Evolutionary conservation across 2,113 vertebrate genomes (phyloP), one percentile per base, ranked within the genome.

Genomic region (Upupa epops): DNA sequence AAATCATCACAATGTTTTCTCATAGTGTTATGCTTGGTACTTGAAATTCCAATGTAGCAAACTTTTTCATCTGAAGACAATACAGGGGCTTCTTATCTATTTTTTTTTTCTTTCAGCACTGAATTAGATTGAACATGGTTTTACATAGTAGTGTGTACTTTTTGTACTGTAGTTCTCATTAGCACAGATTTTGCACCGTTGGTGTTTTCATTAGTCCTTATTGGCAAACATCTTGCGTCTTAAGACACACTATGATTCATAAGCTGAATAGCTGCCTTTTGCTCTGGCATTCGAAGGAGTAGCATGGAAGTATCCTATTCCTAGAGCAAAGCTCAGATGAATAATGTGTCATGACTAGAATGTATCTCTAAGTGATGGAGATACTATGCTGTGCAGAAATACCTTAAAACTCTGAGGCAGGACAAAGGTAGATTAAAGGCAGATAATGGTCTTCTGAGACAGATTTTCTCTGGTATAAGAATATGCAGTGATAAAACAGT

Each of bases 181-280:
- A 70, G 56, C 64, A 60, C 34, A 32, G 54, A 46, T 76, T 78
- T 89, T 82, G 12, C 34, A 25, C 42, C 55, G 32, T 69, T 81
- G 58, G n/a, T 81, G n/a, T 88, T 94, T 92, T 61, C 9, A 9
- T 80, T 93, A 83, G 56, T 93, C 48, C 88, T 77, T 71, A 40
- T 73, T 92, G 76, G 81, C 58, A 86, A 80, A 64, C 13, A 72
- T 76, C 92, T 90, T 51, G 5, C 65, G 70, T 55, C 86, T 93
- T 61, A 34, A 86, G 85, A 84, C 29, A 9, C 59, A 52, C 65
- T 75, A 42, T 68, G 59, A 91, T 78, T 90, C 76, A 75, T 75
- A 82, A 75, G n/a, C 68, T 63, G 75, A 82, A 73, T 49, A 79
- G 45, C 24, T 92, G 83, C 76, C 40, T 87, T 77, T 88, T 88